Conservation (phyloP, 2,797 vertebrate genomes). For the Lithobates sylvaticus region DNA sequence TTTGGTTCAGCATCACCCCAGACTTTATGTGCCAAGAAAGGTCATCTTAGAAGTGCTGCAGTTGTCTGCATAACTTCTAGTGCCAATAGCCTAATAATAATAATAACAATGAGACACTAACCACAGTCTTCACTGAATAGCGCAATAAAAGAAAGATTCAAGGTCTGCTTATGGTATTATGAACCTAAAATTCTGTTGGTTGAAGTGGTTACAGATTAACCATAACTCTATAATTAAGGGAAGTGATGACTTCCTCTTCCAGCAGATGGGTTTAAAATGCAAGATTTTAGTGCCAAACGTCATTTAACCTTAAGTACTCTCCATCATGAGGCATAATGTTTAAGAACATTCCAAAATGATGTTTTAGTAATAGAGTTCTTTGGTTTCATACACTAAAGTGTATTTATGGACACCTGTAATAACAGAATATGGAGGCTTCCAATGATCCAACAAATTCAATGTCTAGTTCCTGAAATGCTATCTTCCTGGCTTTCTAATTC, state of each 20-base stretch:
- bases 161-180: neutral
- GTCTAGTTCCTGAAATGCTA: neutral
- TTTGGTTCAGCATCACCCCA: neutral
- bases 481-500: neutral
- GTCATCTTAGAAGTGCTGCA: neutral
- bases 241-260: constrained; percentile 11
- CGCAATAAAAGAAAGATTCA: neutral
- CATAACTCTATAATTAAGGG: neutral
- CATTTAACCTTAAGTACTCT: neutral
- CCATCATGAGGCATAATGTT: neutral
- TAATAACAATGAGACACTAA: neutral
- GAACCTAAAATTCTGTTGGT: neutral
- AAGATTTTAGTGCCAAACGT: neutral
- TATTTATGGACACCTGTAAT: neutral
- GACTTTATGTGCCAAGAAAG: neutral
- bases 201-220: constrained; percentile 7
- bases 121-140: neutral
- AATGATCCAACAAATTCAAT: no score
- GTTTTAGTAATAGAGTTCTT: neutral
- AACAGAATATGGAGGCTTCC: neutral
- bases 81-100: neutral
- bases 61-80: neutral
- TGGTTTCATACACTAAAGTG: neutral
- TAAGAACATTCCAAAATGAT: neutral
- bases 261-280: neutral